Percentiles rank a stretch among this genome's conserved stretches.
phyloP scores from a whole-genome alignment of 2,113 vertebrate species.

The Elgaria multicarinata region DNA sequence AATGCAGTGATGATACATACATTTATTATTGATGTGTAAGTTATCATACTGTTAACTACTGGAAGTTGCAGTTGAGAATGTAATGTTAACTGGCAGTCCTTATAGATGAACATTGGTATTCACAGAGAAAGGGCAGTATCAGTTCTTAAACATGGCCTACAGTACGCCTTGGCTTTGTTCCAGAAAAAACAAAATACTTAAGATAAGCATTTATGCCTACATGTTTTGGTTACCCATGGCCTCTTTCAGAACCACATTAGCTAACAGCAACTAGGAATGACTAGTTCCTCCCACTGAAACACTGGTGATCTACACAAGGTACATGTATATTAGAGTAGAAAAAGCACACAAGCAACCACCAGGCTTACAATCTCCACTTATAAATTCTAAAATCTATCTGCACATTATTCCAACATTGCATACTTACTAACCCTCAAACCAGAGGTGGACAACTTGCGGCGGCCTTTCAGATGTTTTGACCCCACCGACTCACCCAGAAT shows the following conservation, averaged over 20 bases:
- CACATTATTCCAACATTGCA: background rate
- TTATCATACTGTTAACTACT: no score
- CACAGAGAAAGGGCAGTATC: background rate
- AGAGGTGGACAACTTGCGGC: no score
- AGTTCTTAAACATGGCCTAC: no score
- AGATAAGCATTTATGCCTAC: background rate
- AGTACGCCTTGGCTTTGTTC: rapidly evolving
- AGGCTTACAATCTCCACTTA: background rate
- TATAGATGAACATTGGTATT: background rate
- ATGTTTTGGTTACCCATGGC: rapidly evolving
- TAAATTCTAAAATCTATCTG: background rate
- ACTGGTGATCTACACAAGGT: background rate
- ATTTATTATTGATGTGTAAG: no score
- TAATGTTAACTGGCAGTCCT: background rate
- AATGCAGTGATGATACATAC: no score
- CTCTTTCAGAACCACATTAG: rapidly evolving
- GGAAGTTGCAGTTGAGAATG: no score
- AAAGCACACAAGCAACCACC: background rate
- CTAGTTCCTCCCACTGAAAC: background rate
- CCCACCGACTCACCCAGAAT: no score
- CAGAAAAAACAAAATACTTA: rapidly evolving
- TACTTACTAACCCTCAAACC: background rate
- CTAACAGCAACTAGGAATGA: background rate
- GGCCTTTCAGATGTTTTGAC: no score
- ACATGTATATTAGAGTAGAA: background rate